Evolutionary conservation across 2,888 invertebrate species (phyloP), one percentile per base, ranked within the genome.

Genomic region (Acanthosoma haemorrhoidale): DNA sequence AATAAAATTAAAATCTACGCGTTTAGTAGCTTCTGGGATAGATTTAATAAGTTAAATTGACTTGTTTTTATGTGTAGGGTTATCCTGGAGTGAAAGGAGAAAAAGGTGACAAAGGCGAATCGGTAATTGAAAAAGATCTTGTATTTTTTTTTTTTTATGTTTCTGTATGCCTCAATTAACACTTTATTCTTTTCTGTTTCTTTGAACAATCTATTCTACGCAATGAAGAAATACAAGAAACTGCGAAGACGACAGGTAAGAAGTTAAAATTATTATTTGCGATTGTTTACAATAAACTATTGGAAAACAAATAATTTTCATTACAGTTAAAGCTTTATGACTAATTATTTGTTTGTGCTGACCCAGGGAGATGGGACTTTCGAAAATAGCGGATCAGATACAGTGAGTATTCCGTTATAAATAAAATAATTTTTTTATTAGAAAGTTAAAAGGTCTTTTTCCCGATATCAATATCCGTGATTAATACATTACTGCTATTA

Each of bases 71-170:
- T 74, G 76, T 77, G 60, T 76, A 83, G 75, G 94, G 94, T 3
- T 93, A 93, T 81, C 93, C 94, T 2, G 94, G 94, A 36, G 85
- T 88, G 75, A 92, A 92, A 80, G 94, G 95, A 31, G 93, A 94
- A 77, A 94, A 92, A 79, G 94, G 95, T 36, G 93, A 94, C 79
- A 92, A 94, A 79, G 94, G 94, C 34, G 94, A 94, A 84, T 92
- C 92, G 86, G 93, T 93, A 84, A 88, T 88, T 85, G 36, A 25
- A 61, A 38, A 31, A 3, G n/a, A 59, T n/a, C 11, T 41, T 70
- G 43, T 3, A 15, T 41, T 68, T 41, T 39, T 63, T 39, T 9
- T 9, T 25, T 57, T 36, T 15, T 5, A n/a, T 29, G n/a, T 51
- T 61, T 51, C 25, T 13, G 8, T 11, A 70, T 31, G 21, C 2